Conservation (phyloP, 2,113 vertebrate genomes). For the Okapia johnstoni region DNA sequence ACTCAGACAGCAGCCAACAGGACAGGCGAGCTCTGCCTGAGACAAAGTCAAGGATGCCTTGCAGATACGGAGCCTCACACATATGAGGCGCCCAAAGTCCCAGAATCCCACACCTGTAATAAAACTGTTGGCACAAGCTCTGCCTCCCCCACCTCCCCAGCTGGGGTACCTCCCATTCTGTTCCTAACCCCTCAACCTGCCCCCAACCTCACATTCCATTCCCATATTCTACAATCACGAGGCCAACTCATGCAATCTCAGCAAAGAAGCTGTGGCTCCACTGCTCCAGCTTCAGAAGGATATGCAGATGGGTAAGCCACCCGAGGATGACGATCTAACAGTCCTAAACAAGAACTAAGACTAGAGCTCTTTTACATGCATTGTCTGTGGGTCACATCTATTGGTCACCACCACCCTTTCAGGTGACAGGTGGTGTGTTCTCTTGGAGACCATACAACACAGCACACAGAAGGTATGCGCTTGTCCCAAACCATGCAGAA, state of each 20-base stretch:
- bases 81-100: neutral
- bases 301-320: neutral
- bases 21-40: neutral
- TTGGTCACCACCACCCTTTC: neutral
- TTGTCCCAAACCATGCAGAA: neutral
- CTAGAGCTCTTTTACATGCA: neutral
- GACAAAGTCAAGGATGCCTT: neutral
- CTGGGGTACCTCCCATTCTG: neutral
- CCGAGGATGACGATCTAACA: neutral
- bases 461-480: neutral
- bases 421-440: neutral
- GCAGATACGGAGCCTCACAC: neutral
- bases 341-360: neutral
- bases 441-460: neutral
- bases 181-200: neutral
- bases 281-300: neutral
- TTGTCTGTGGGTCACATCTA: neutral
- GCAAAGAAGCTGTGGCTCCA: neutral
- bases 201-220: neutral
- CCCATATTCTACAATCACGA: neutral
- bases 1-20: neutral
- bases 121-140: neutral
- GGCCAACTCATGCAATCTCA: neutral
- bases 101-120: neutral
- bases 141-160: neutral